Evolutionary conservation across 2,888 invertebrate species (phyloP), one percentile per base, ranked within the genome.

Genomic region (Aplocera efformata): DNA sequence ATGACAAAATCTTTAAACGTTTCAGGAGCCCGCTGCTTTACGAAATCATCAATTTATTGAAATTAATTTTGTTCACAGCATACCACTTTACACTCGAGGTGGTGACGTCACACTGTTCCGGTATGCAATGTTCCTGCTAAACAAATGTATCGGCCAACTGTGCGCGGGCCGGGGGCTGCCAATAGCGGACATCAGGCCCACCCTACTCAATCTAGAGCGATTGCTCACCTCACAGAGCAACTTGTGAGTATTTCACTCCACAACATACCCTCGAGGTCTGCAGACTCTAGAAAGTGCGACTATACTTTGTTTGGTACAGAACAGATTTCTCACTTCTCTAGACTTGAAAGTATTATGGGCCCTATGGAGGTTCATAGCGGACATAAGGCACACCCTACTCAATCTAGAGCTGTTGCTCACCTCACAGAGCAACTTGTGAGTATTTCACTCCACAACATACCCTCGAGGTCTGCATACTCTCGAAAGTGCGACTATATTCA

Each of bases 131-230:
- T 98, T 95, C 71, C 88, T 98, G 7, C 83, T 98, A 20, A 98
- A 98, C 84, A 98, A 97, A 80, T 97, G 98, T 71, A 94, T 99
- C 48, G 96, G 96, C 1, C 98, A 99, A 79, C 79, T 98, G 45
- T 80, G 95, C 32, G 94, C 94, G 90, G 92, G 93, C 28, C 91
- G 93, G 52, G 93, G 93, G 1, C 79, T 95, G 26, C 90, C 93
- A 0, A 93, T 95, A 0, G 82, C 89, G 2, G 95, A 96, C 71
- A 90, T 96, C 47, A 80, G 94, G 44, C 91, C 93, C 2, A 96
- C 96, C 0, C 82, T 97, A 40, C 90, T 92, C 11, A 96, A 96
- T 72, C 82, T 96, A 6, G 90, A 90, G 52, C 85, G 89, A 13
- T 72, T 94, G 32, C 77, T 86, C n/a, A 75, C 70, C 0, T 58